These are phyloP conservation scores for Meles meles DNA, from an alignment of 2,113 vertebrate genomes.

Conservation along the genomic window DNA sequence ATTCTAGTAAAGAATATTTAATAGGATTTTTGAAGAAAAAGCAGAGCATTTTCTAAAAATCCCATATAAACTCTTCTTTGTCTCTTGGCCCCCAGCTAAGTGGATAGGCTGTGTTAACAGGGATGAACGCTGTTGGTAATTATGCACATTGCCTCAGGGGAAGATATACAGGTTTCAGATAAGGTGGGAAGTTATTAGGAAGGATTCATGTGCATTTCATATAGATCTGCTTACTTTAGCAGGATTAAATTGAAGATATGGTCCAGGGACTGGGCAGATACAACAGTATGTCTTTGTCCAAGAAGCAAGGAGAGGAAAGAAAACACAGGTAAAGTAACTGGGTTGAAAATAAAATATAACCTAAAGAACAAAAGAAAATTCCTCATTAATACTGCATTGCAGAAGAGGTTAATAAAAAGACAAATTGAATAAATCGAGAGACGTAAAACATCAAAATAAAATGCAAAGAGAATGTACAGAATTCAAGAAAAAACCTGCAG, in stretches of 20 bases:
- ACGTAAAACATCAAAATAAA: background rate
- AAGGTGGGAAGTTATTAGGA: background rate
- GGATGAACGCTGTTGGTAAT: background rate
- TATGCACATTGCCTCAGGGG: background rate
- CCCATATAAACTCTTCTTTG: background rate
- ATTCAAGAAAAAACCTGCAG: background rate
- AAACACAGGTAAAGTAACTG: background rate
- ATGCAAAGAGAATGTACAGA: conserved; percentile 5
- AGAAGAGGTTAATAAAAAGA: background rate
- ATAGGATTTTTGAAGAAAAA: background rate
- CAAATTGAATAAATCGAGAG: background rate
- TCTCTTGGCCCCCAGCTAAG: background rate
- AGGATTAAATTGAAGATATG: background rate
- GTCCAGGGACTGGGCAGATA: background rate
- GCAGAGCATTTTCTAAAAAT: background rate
- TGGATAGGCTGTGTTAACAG: background rate
- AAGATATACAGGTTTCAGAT: background rate
- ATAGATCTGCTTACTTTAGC: background rate
- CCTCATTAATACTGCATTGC: background rate
- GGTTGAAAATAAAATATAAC: background rate
- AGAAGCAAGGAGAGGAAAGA: background rate
- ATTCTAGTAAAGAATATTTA: background rate
- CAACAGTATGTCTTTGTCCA: background rate
- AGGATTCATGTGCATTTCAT: background rate
- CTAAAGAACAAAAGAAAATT: background rate